Evolutionary conservation across 2,888 invertebrate genomes (phyloP).

Genomic region (Digitonthophagus gazella): DNA sequence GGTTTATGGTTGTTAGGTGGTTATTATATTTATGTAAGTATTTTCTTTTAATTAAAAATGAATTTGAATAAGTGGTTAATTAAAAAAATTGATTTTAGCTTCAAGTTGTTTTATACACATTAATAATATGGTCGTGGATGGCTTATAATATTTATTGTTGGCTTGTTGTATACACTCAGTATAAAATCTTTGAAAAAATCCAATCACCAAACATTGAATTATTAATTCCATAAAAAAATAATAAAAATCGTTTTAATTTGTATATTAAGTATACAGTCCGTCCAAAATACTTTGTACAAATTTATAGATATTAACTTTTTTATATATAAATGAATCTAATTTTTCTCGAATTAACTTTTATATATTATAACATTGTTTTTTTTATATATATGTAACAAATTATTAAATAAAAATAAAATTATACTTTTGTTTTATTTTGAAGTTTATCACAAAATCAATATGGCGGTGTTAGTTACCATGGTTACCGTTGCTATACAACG

Average conservation of each 20-base stretch:
- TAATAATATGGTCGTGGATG: constrained; percentile 81
- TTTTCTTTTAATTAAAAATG: background rate
- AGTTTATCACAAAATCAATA: background rate
- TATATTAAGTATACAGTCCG: constrained; percentile 2
- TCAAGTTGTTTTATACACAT: constrained; percentile 72
- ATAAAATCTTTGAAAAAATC: constrained; percentile 73
- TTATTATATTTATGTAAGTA: constrained; percentile 87
- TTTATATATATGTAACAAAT: background rate
- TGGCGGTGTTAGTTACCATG: background rate
- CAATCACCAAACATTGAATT: constrained; percentile 88
- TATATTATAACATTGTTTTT: background rate
- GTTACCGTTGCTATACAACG: background rate
- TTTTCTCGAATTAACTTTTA: background rate
- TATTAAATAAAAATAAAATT: constrained; percentile 6
- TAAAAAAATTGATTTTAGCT: constrained; percentile 58
- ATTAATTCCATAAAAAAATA: constrained; percentile 65
- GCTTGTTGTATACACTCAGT: constrained; percentile 82
- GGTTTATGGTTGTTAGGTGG: constrained; percentile 85
- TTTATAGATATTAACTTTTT: background rate
- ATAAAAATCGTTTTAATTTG: constrained; percentile 32
- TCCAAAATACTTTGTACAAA: constrained; percentile 1
- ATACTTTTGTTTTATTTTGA: background rate
- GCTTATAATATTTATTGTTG: constrained; percentile 84
- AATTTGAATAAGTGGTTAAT: background rate
- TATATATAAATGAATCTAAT: constrained; percentile 1